Evolutionary conservation across 2,113 vertebrate genomes (phyloP), one percentile per base, ranked within the genome.

Genomic region (Phyllopteryx taeniolatus): DNA sequence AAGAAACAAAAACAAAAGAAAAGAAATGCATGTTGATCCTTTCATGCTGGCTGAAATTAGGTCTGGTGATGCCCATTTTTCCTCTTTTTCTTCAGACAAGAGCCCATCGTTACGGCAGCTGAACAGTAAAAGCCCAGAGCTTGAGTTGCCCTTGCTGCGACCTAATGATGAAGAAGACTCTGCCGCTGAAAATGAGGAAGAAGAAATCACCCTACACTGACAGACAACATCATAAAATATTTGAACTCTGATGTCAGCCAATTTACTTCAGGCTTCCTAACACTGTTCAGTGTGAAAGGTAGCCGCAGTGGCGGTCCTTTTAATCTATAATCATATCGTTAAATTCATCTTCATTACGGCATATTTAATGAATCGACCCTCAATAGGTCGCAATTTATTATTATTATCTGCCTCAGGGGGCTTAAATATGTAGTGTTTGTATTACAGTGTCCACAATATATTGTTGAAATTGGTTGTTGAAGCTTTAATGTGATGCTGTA

Each of bases 61-160:
- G 15, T n/a, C 12, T 47, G 5, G 7, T 44, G 17, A 35, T 11
- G 13, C 2, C 0, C 19, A 8, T 43, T 46, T 62, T 47, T 72
- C 2, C 7, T 53, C 1, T 54, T 53, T 20, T 71, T 59, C 53
- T 13, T 22, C 80, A 94, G 93, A 85, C 72, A 92, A 89, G 64
- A 73, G 71, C 3, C 72, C 69, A 0, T 83, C 84, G 14, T 7
- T 89, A 62, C 90, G 93, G 60, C 84, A 88, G 42, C 79, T 90
- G 44, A 90, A 81, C 80, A 91, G 75, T 10, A 73, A 85, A 46
- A 90, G 84, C 68, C 85, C 91, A 0, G 95, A 96, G 82, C 89
- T 95, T 39, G 94, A 95, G 88, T 83, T 98, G 61, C 94, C 95
- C 8, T 91, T 99, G 22, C 87, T 67, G 77, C 87, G 70, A 8